These are phyloP conservation scores for Epizoanthus scotinus DNA, from an alignment of 92 coral and sea anemone species.

Conservation along the genomic window DNA sequence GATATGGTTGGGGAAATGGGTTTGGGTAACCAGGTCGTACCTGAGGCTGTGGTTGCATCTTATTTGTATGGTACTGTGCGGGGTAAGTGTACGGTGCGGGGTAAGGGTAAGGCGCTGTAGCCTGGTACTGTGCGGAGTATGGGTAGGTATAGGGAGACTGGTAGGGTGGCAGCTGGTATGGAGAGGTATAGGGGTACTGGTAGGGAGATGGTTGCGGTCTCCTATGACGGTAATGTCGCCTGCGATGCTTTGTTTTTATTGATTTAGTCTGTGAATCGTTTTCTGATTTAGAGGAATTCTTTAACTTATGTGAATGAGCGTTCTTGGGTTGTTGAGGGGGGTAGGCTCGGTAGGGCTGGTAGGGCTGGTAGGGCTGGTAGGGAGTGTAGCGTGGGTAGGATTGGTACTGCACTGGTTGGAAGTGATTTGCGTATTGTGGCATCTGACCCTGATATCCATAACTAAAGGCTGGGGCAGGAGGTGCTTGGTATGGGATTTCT, in stretches of 20 bases:
- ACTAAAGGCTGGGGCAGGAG: neutral
- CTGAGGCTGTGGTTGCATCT: slow-evolving; percentile 20
- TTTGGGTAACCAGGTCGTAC: neutral
- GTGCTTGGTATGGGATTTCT: slow-evolving; percentile 37
- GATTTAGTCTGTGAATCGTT: neutral
- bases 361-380: slow-evolving; percentile 15
- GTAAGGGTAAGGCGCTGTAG: neutral
- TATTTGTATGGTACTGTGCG: neutral
- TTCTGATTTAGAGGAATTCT: neutral
- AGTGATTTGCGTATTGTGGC: slow-evolving; percentile 1
- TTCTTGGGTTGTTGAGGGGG: neutral
- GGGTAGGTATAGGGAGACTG: neutral
- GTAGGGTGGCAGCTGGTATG: slow-evolving; percentile 1
- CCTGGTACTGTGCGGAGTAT: slow-evolving; percentile 4
- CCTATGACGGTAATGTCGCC: neutral
- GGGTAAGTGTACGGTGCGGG: neutral
- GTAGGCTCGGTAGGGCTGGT: slow-evolving; percentile 20
- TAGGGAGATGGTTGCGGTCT: neutral
- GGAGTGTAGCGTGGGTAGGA: neutral
- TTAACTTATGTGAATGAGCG: neutral
- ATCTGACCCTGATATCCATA: slow-evolving; percentile 16
- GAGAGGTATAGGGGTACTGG: neutral
- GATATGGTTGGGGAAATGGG: slow-evolving; percentile 1
- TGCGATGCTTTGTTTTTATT: neutral
- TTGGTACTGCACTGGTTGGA: slow-evolving; percentile 18